Percentiles rank a stretch among this genome's conserved stretches.
These are phyloP conservation scores for Meriones unguiculatus DNA, from an alignment of 2,113 vertebrate species.

Conservation along the genomic window DNA sequence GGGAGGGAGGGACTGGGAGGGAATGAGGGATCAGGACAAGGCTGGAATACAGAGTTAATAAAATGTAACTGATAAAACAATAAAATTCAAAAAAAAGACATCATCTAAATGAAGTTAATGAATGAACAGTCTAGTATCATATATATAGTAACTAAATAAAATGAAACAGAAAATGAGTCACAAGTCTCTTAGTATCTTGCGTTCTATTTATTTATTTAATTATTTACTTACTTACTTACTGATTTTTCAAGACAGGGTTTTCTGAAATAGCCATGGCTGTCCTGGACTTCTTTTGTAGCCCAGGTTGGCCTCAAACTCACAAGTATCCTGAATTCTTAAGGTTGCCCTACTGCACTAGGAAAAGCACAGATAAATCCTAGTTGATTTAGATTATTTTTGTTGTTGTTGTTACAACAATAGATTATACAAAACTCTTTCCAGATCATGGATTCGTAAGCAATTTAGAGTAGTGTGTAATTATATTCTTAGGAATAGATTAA, in stretches of 20 bases:
- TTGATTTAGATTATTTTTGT: not conserved
- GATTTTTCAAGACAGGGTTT: no score
- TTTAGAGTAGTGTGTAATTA: not conserved
- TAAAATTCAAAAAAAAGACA: no score
- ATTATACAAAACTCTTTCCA: not conserved
- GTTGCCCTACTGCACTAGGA: not conserved
- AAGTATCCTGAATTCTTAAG: not conserved
- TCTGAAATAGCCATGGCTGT: no score
- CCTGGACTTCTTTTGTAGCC: no score
- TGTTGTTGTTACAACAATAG: not conserved
- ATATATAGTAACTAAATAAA: not conserved
- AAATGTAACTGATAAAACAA: no score
- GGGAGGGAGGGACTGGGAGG: no score
- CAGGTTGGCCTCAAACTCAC: no score
- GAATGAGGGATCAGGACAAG: no score
- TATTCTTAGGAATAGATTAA: not conserved
- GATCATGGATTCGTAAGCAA: not conserved
- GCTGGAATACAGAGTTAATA: no score
- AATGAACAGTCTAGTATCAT: not conserved
- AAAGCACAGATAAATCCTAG: not conserved
- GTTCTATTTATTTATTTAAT: not conserved
- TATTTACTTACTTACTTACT: no score
- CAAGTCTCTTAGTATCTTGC: not conserved
- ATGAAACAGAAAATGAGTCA: not conserved
- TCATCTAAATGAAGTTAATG: conserved; percentile 10